A percentile compares a stretch with the other conserved stretches of the same genome.
These are phyloP conservation scores for Harpagoxenus sublaevis DNA, from an alignment of 2,888 invertebrate genomes.

Conservation along the genomic window DNA sequence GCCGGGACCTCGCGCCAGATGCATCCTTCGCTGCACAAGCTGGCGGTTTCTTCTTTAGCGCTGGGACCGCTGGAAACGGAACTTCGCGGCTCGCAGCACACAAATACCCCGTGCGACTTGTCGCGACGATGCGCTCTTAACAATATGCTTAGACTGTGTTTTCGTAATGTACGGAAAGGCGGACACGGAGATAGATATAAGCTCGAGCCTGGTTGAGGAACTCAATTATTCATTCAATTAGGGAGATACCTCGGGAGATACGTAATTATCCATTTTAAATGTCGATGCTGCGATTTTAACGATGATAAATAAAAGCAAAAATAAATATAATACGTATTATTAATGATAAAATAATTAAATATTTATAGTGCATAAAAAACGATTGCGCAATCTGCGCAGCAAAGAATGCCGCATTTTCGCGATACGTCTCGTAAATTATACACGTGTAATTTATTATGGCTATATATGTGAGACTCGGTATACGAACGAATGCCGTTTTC, in stretches of 20 bases:
- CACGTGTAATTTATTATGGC: not conserved
- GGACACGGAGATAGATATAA: slow-evolving; percentile 65
- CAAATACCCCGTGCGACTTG: slow-evolving; percentile 72
- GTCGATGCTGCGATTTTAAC: not conserved
- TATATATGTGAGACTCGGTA: not conserved
- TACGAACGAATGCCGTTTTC: not conserved
- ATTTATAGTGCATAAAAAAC: not conserved
- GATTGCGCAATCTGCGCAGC: not conserved
- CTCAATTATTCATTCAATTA: slow-evolving; percentile 34
- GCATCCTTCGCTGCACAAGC: slow-evolving; percentile 85
- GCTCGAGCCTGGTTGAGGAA: slow-evolving; percentile 33
- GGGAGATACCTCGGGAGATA: not conserved
- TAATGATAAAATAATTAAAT: not conserved
- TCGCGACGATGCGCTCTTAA: slow-evolving; percentile 74
- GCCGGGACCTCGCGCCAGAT: slow-evolving; percentile 84
- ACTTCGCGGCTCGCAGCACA: slow-evolving; percentile 75
- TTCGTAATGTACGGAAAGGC: slow-evolving; percentile 72
- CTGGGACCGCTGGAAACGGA: slow-evolving; percentile 73
- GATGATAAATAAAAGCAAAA: not conserved
- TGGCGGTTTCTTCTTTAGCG: slow-evolving; percentile 73
- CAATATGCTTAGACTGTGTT: slow-evolving; percentile 71
- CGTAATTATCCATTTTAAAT: slow-evolving; percentile 20
- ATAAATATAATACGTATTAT: not conserved
- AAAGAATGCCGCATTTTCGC: slow-evolving; percentile 13
- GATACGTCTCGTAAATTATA: slow-evolving; percentile 10